Base-by-base conservation (phyloP, 2,888 invertebrate species). In the Elegia similella region DNA sequence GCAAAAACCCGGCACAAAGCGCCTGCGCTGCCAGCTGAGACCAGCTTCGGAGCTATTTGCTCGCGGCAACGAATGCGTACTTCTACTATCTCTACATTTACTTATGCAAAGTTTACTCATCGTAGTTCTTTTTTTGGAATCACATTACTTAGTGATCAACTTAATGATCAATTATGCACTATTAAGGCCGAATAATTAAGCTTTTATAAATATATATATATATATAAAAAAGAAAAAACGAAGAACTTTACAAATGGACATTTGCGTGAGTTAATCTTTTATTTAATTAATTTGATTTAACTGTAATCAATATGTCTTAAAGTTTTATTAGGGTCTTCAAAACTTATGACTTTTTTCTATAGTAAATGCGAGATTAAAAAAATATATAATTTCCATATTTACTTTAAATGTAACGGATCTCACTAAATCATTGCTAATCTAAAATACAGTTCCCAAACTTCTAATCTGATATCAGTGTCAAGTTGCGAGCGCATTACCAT, bases 391-490 rank as follows among this genome's bases (percentile, higher is more conserved):
- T 23, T 23, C 5, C 23, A 23, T 23, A 23, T 23, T 23, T 38
- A 10, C 7, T 8, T 32, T 1, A 32, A 32, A 8, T 8, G 12
- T 38, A 38, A n/a, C 38, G 12, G 34, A 34, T 34, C 38, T 16
- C 43, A 17, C 16, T 2, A 46, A 46, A 16, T 17, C 7, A 5
- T 5, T 23, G n/a, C n/a, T n/a, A n/a, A 23, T 23, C 23, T 23
- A 3, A 47, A 32, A 30, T 34, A 17, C 44, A 75, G 77, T 80
- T 80, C 80, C 73, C 75, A 81, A 84, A 77, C 76, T 75, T 72
- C 70, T 81, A 86, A 90, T 90, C 90, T 82, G 88, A 90, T 91
- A 90, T 86, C 86, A 82, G 90, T 89, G 85, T 91, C 90, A 84
- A 80, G 80, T 89, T 89, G 83, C 90, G 75, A 63, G 43, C 57